Evolutionary conservation across 2,888 invertebrate species (phyloP).

Genomic region (Heteropelma amictum): DNA sequence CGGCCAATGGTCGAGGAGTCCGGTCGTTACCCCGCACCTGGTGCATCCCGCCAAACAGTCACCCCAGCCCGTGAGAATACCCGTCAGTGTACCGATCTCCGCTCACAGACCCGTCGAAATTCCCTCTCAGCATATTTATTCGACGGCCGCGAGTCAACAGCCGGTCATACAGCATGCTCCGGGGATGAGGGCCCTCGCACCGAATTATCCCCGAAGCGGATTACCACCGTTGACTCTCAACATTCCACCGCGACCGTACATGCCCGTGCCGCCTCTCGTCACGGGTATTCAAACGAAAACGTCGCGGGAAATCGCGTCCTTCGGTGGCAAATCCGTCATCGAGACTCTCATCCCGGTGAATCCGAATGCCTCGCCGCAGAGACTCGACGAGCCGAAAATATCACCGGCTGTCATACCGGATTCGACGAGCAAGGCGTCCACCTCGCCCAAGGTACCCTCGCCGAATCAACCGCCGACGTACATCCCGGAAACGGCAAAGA

Average conservation of each 20-base stretch:
- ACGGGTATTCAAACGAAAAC: constrained; percentile 68
- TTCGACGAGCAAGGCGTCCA: constrained; percentile 72
- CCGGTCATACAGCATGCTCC: constrained; percentile 76
- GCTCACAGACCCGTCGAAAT: constrained; percentile 69
- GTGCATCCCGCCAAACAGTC: constrained; percentile 63
- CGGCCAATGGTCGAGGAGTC: constrained; percentile 72
- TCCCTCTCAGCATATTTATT: constrained; percentile 70
- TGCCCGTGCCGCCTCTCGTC: constrained; percentile 70
- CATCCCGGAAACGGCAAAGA: constrained; percentile 76
- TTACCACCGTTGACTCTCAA: constrained; percentile 73
- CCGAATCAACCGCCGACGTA: constrained; percentile 76
- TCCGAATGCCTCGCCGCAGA: constrained; percentile 68
- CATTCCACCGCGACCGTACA: constrained; percentile 74
- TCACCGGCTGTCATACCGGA: constrained; percentile 74
- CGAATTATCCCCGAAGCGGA: constrained; percentile 73
- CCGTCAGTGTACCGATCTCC: constrained; percentile 72
- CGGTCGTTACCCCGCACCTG: constrained; percentile 64
- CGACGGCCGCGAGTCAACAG: constrained; percentile 74
- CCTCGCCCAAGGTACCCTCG: constrained; percentile 76
- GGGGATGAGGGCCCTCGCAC: constrained; percentile 73
- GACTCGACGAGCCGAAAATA: constrained; percentile 73
- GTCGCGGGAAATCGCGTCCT: constrained; percentile 63
- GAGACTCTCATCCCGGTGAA: constrained; percentile 73
- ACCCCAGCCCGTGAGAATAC: constrained; percentile 67
- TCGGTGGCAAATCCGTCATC: constrained; percentile 71